Conservation (phyloP, 2,888 invertebrate genomes). For the Aromia moschata region DNA sequence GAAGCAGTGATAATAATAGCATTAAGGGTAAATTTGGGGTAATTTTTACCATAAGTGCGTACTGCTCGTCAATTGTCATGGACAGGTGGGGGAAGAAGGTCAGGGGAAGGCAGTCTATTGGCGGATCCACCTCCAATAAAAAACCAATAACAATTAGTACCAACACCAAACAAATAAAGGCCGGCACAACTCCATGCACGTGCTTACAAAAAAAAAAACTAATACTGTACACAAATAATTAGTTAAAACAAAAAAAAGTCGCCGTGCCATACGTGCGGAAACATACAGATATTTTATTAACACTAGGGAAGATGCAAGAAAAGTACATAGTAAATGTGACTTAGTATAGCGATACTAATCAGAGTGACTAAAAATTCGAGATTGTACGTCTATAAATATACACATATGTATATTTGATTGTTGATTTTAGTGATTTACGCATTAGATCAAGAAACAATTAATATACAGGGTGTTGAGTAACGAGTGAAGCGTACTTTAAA, state of each 20-base stretch:
- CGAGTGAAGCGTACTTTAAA: no score
- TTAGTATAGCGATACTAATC: no score
- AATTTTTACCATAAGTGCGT: slow-evolving; percentile 63
- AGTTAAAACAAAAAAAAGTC: slow-evolving; percentile 25
- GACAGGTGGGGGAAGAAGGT: slow-evolving; percentile 62
- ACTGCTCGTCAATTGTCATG: slow-evolving; percentile 63
- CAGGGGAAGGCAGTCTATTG: slow-evolving; percentile 67
- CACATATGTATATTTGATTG: no score
- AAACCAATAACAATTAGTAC: slow-evolving; percentile 57
- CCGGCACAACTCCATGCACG: slow-evolving; percentile 35
- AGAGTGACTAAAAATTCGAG: no score
- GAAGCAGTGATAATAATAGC: slow-evolving; percentile 31
- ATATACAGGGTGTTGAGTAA: no score
- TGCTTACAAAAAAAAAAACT: slow-evolving; percentile 37
- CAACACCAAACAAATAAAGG: slow-evolving; percentile 44
- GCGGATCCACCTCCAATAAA: slow-evolving; percentile 66
- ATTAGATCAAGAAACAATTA: no score
- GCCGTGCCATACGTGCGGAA: slow-evolving; percentile 25
- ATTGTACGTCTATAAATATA: no score
- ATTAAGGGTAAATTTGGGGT: slow-evolving; percentile 35
- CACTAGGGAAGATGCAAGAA: slow-evolving; percentile 2
- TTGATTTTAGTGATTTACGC: no score
- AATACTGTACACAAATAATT: slow-evolving; percentile 31
- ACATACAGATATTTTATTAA: slow-evolving; percentile 14
- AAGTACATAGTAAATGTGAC: no score